These are phyloP conservation scores for Quadriops clusia DNA, from an alignment of 2,888 invertebrate species.

Conservation along the genomic window DNA sequence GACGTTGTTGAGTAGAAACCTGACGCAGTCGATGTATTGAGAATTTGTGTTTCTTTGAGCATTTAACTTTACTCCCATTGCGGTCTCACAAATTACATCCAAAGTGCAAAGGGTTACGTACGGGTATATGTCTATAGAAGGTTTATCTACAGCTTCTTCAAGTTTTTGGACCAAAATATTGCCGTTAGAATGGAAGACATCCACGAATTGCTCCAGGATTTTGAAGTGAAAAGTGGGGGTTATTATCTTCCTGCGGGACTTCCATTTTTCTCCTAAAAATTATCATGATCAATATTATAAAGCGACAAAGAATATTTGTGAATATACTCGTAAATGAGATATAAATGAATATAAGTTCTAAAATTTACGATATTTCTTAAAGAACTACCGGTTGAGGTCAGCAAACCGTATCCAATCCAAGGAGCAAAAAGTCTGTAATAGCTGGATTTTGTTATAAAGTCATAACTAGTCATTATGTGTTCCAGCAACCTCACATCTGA, in stretches of 20 bases:
- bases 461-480: too few species aligned
- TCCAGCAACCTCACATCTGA: too few species aligned
- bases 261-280: constrained; percentile 13
- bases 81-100: constrained; percentile 46
- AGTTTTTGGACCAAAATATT: constrained; percentile 11
- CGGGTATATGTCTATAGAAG: constrained; percentile 46
- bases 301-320: too few species aligned
- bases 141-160: constrained; percentile 7
- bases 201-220: constrained; percentile 14
- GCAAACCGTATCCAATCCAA: too few species aligned
- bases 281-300: neutral
- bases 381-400: too few species aligned
- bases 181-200: constrained; percentile 11
- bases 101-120: constrained; percentile 46
- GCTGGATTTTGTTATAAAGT: too few species aligned
- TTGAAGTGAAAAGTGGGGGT: constrained; percentile 16
- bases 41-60: constrained; percentile 57
- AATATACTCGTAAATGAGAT: too few species aligned
- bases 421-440: too few species aligned
- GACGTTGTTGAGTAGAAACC: constrained; percentile 30
- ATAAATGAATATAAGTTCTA: too few species aligned
- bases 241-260: constrained; percentile 12
- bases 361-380: too few species aligned
- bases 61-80: constrained; percentile 68
- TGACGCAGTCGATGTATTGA: constrained; percentile 58